A percentile compares a stretch with the other conserved stretches of the same genome.
phyloP scores from a whole-genome alignment of 2,113 vertebrate genomes.

The Mesocricetus auratus region DNA sequence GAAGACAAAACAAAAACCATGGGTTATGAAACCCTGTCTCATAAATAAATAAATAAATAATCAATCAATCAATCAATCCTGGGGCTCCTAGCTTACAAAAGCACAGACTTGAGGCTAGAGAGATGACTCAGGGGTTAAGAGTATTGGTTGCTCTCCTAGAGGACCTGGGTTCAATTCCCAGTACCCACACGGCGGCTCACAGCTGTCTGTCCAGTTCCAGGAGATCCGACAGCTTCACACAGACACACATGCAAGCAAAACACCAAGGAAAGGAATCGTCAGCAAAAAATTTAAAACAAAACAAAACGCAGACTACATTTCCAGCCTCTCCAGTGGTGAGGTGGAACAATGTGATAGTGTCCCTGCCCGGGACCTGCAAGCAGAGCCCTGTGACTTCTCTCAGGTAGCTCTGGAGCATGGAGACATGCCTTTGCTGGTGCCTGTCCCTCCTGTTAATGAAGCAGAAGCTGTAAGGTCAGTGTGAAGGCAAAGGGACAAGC shows the following conservation, averaged over 20 bases:
- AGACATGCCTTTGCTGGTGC: not conserved
- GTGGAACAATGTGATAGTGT: not conserved
- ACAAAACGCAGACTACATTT: constrained; percentile 18
- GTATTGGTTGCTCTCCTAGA: too few relatives aligned
- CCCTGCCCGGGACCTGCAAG: not conserved
- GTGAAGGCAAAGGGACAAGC: not conserved
- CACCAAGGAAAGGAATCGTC: not conserved
- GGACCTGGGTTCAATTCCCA: not conserved
- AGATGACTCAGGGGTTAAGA: not conserved
- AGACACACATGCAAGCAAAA: not conserved
- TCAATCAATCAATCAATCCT: too few relatives aligned
- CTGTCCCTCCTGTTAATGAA: not conserved
- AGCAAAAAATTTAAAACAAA: not conserved
- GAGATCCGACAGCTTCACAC: not conserved
- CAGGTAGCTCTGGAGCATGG: not conserved
- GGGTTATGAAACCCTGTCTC: not conserved
- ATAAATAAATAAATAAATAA: not conserved
- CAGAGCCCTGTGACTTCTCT: constrained; percentile 15
- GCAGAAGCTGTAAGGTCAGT: not conserved
- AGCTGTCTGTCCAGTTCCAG: not conserved
- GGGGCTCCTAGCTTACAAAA: not conserved
- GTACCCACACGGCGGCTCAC: not conserved
- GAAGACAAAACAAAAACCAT: not conserved
- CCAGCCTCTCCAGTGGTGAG: not conserved
- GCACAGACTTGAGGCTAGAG: not conserved